These are phyloP conservation scores for Gila robusta DNA, from an alignment of 2,797 vertebrate genomes.

Conservation along the genomic window DNA sequence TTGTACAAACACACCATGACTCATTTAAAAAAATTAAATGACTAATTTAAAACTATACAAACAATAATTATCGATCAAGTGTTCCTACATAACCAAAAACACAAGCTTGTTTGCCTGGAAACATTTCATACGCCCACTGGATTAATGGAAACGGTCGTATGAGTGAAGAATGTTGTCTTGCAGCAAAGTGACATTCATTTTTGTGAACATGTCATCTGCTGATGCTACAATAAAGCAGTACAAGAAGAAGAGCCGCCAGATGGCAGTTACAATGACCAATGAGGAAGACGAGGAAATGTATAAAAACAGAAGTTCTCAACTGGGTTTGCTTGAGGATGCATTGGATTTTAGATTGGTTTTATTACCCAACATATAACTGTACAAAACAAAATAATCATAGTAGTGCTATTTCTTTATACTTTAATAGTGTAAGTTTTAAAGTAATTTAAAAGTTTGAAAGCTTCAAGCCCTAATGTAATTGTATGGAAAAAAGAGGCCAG, in stretches of 20 bases:
- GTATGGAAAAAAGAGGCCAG: neutral
- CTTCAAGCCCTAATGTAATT: neutral
- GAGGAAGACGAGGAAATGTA: neutral
- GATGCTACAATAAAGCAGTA: neutral
- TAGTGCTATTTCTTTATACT: neutral
- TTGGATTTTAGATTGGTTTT: neutral
- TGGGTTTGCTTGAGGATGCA: neutral
- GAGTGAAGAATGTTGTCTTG: conserved; percentile 18
- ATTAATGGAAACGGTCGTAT: neutral
- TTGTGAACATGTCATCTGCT: neutral
- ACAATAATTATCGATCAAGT: conserved; percentile 34
- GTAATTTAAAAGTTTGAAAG: neutral
- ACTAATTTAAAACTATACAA: neutral
- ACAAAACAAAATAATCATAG: neutral
- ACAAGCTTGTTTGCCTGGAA: conserved; percentile 27
- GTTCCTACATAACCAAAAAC: conserved; percentile 26
- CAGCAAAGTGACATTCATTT: conserved; percentile 2
- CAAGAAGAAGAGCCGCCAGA: neutral
- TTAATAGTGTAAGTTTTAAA: neutral
- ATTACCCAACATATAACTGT: neutral
- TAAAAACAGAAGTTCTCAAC: neutral
- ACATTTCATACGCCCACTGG: conserved; percentile 2
- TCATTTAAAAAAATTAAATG: neutral
- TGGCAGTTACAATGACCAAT: neutral
- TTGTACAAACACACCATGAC: neutral